Conservation (phyloP, 2,797 vertebrate genomes). For the Cryptoprocta ferox region DNA sequence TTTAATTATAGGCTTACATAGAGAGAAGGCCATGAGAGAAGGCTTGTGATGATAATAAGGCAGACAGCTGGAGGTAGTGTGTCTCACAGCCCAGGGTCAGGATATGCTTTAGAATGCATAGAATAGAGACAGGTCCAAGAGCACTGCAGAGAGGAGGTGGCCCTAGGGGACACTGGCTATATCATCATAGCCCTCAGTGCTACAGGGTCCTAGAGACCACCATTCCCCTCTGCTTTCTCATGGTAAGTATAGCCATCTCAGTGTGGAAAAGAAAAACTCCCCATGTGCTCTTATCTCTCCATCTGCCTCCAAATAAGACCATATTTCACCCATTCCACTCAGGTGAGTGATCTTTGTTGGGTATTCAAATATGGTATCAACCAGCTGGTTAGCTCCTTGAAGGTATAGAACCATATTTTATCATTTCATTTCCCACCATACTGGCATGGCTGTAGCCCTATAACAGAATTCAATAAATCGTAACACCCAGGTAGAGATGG, state of each 20-base stretch:
- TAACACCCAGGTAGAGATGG: not conserved
- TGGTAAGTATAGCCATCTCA: not conserved
- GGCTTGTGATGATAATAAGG: not conserved
- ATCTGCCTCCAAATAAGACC: not conserved
- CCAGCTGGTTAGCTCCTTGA: not conserved
- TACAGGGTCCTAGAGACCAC: not conserved
- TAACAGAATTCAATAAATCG: not conserved
- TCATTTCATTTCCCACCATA: not conserved
- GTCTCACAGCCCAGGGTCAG: not conserved
- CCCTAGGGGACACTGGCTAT: too few relatives aligned
- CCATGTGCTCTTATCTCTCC: not conserved
- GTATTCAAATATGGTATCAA: not conserved
- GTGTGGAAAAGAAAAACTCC: not conserved
- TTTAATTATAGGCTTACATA: slow-evolving; percentile 17
- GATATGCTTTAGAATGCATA: not conserved
- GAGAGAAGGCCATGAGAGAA: not conserved
- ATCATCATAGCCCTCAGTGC: not conserved
- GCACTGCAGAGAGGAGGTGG: not conserved
- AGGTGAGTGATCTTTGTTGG: not conserved
- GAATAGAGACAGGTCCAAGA: not conserved
- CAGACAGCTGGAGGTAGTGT: not conserved
- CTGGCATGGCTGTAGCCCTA: not conserved
- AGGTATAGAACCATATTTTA: not conserved
- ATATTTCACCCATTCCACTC: not conserved
- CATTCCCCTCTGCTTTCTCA: not conserved